Conservation (phyloP, 2,888 invertebrate genomes). For the Invenusta paracnida region DNA sequence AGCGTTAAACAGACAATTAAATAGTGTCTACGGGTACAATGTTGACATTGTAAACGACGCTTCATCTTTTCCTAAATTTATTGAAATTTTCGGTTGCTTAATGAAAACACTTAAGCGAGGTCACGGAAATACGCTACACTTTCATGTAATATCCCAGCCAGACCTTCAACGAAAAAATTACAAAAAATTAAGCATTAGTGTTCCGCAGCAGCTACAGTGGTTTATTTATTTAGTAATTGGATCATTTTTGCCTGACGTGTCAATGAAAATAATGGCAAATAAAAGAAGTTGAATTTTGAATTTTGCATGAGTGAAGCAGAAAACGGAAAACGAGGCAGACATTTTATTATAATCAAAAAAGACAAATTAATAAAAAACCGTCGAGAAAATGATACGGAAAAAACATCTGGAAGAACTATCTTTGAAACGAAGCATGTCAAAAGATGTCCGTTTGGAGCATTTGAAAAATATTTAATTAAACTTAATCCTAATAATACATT, state of each 20-base stretch:
- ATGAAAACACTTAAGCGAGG: slow-evolving; percentile 22
- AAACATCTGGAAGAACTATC: neutral
- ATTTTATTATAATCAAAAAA: neutral
- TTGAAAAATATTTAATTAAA: slow-evolving; percentile 15
- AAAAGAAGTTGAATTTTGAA: neutral
- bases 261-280: too few species aligned
- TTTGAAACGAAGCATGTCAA: slow-evolving; percentile 12
- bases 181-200: neutral
- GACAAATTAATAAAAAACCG: neutral
- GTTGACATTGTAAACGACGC: neutral
- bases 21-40: neutral
- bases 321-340: neutral
- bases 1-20: neutral
- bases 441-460: slow-evolving; percentile 8
- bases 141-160: neutral
- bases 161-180: slow-evolving; percentile 1
- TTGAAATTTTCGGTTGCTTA: slow-evolving; percentile 22
- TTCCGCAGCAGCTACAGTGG: neutral
- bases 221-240: neutral
- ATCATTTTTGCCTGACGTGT: neutral
- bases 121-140: neutral
- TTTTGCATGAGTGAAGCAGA: slow-evolving; percentile 10
- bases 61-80: slow-evolving; percentile 13
- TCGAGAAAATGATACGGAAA: slow-evolving; percentile 15
- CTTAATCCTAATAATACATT: slow-evolving; percentile 16